Evolutionary conservation across 1,140 invertebrate genomes (phyloP), one percentile per base, ranked within the genome.

Genomic region (Euschistus heros): DNA sequence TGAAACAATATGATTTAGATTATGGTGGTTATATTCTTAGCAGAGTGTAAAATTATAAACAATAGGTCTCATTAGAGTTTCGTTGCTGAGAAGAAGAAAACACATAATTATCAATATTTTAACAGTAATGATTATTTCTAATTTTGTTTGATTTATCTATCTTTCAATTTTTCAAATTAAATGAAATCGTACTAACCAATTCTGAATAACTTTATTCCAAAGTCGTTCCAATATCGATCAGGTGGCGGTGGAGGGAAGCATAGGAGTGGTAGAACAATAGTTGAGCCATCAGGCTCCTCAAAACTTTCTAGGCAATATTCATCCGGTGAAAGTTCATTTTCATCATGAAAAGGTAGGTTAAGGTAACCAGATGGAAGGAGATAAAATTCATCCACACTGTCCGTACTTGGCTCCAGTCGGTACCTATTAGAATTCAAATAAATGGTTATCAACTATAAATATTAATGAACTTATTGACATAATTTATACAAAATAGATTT

Each of bases 301-400:
- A 57, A 57, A 26, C 20, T 57, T 22, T 57, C 54, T 5, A 57
- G 54, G 24, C 54, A 57, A 26, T 57, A 57, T 17, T 57, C 54
- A 22, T 24, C 14, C 10, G 54, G 54, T 10, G 24, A 57, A 3
- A 57, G 4, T 17, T 22, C 14, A 22, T 57, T 15, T 13, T 24
- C 24, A 3, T 15, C 54, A 22, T 24, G 54, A 15, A 24, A 24
- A 26, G 54, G 54, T 10, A 57, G 15, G 4, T 18, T 17, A 15
- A 57, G 54, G 20, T 24, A 22, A 24, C 54, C 54, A 57, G 3
- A 14, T 7, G 54, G 54, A 8, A 22, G 54, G 18, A 57, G 24
- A 22, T 57, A 26, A 24, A 57, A 57, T 14, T 57, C 54, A 15
- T 57, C 54, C 24, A 26, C 6, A 57, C 54, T 57, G 54, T 57